Conservation (phyloP, 2,113 vertebrate genomes). For the Cariama cristata region DNA sequence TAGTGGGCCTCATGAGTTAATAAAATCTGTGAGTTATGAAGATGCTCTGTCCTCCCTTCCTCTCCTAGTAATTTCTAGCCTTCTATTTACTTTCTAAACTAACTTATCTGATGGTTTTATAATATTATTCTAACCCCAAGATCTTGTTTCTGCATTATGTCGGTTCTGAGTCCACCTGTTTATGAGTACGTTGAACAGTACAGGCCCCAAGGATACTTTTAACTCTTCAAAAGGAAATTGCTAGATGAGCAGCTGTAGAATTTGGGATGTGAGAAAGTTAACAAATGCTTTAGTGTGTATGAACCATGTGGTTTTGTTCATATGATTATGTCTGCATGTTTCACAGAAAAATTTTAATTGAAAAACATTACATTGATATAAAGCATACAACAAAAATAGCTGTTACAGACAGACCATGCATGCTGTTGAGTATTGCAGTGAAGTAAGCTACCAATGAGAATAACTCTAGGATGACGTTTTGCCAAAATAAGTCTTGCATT, state of each 20-base stretch:
- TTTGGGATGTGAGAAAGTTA: not conserved
- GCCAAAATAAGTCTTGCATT: not conserved
- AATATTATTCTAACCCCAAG: constrained; percentile 38
- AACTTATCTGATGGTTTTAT: constrained; percentile 44
- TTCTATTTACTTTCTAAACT: constrained; percentile 20
- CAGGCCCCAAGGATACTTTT: not conserved
- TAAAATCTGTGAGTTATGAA: constrained; percentile 46
- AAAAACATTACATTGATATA: not conserved
- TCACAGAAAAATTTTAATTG: not conserved
- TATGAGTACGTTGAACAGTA: not conserved
- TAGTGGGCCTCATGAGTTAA: not conserved
- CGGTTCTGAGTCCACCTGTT: not conserved
- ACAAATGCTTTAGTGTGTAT: not conserved
- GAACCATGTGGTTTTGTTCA: not conserved
- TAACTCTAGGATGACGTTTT: not conserved
- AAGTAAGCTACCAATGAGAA: not conserved
- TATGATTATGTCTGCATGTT: not conserved
- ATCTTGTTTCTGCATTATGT: constrained; percentile 13
- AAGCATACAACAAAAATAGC: not conserved
- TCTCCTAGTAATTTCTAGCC: constrained; percentile 8
- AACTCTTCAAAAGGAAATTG: not conserved
- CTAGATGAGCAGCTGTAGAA: not conserved
- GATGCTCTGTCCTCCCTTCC: not conserved
- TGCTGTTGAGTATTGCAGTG: not conserved
- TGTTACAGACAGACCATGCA: not conserved